Conservation (phyloP, 2,797 vertebrate genomes). For the Hippocampus kuda region DNA sequence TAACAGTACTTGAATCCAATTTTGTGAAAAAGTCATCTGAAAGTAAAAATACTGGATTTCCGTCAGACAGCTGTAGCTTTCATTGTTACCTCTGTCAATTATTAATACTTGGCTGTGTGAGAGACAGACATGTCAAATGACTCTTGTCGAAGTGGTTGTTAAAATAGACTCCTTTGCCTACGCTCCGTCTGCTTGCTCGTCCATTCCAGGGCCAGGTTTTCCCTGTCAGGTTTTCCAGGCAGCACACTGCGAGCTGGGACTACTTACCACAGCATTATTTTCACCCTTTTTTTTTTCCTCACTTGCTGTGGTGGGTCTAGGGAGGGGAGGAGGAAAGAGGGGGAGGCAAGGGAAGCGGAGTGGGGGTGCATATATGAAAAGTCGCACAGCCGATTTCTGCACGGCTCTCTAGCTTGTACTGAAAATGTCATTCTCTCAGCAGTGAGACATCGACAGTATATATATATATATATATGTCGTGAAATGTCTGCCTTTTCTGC, state of each 20-base stretch:
- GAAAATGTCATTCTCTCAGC: not conserved
- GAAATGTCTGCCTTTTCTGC: not conserved
- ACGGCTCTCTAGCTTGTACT: not conserved
- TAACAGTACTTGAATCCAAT: not conserved
- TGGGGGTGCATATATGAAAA: conserved; percentile 1
- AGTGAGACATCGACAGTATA: not conserved
- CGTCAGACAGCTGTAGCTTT: not conserved
- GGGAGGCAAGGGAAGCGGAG: conserved; percentile 1
- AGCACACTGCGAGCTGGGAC: conserved; percentile 52
- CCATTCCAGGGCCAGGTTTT: conserved; percentile 24
- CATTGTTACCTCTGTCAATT: not conserved
- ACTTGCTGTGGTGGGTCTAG: conserved; percentile 61
- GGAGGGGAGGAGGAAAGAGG: conserved; percentile 41
- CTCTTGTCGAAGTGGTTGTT: conserved; percentile 37
- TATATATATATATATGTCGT: not conserved
- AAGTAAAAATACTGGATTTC: not conserved
- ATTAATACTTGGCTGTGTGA: not conserved
- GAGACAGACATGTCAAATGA: conserved; percentile 27
- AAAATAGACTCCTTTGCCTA: conserved; percentile 46
- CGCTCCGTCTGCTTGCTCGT: conserved; percentile 43
- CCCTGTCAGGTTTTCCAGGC: conserved; percentile 54
- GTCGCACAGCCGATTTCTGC: conserved; percentile 1
- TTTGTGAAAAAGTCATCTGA: not conserved
- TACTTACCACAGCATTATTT: conserved; percentile 71
- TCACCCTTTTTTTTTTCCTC: conserved; percentile 45